Conservation (phyloP, 2,797 vertebrate species). For the Sylvia borin region DNA sequence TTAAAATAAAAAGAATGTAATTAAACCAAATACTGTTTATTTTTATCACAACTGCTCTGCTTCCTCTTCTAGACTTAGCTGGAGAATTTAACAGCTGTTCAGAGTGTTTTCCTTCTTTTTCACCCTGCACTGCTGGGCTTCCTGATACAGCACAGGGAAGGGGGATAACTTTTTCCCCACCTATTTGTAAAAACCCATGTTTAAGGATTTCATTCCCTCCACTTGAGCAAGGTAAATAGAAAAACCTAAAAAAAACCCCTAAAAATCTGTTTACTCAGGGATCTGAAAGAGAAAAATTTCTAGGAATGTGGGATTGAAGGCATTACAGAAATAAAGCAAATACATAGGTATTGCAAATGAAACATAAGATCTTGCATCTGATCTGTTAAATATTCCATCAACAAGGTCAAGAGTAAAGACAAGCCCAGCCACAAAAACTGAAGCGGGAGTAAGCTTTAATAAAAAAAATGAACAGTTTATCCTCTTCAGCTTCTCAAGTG, state of each 20-base stretch:
- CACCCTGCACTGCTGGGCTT: background rate
- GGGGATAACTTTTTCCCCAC: background rate
- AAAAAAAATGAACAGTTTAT: slow-evolving; percentile 67
- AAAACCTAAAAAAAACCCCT: background rate
- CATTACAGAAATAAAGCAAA: slow-evolving; percentile 57
- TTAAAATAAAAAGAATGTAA: background rate
- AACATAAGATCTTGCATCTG: slow-evolving; percentile 69
- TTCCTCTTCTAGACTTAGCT: slow-evolving; percentile 40
- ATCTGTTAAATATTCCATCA: slow-evolving; percentile 70
- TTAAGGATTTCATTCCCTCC: background rate
- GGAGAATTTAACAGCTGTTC: slow-evolving; percentile 41
- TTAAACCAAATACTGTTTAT: background rate
- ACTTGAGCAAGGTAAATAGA: background rate
- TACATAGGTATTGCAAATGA: slow-evolving; percentile 62
- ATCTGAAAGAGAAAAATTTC: background rate
- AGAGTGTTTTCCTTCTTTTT: slow-evolving; percentile 34
- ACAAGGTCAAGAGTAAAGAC: slow-evolving; percentile 74
- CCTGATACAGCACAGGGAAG: background rate
- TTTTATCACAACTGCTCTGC: slow-evolving; percentile 42
- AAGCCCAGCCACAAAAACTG: slow-evolving; percentile 53
- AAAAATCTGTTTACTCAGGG: background rate
- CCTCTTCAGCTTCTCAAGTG: slow-evolving; percentile 62
- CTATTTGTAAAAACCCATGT: background rate
- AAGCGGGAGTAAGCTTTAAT: slow-evolving; percentile 60
- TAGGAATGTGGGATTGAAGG: background rate